Conservation (phyloP, 2,113 vertebrate genomes). For the Bos javanicus region DNA sequence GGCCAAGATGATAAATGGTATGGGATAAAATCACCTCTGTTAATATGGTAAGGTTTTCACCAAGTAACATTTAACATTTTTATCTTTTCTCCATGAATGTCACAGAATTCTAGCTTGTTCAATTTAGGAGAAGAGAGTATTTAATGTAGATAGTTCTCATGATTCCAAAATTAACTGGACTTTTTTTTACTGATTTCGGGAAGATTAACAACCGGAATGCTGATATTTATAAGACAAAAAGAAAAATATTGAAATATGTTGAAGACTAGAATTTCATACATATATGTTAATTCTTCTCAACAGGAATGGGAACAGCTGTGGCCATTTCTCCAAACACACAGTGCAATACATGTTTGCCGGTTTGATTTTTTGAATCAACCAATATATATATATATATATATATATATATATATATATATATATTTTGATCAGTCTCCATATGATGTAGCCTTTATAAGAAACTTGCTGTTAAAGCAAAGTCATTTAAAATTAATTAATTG, state of each 20-base stretch:
- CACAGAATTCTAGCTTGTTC: not conserved
- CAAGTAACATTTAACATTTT: not conserved
- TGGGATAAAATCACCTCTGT: not conserved
- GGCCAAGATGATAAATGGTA: not conserved
- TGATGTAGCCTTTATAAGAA: not conserved
- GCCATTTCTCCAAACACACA: not conserved
- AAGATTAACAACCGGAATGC: not conserved
- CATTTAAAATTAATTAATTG: slow-evolving; percentile 62
- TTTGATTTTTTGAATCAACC: not conserved
- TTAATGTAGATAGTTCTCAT: not conserved
- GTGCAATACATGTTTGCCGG: not conserved
- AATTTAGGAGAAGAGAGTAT: not conserved
- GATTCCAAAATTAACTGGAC: not conserved
- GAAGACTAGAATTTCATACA: not conserved
- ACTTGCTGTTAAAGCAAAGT: slow-evolving; percentile 31
- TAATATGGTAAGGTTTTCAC: not conserved
- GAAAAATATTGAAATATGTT: not conserved
- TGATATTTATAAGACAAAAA: not conserved
- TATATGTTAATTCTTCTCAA: not conserved
- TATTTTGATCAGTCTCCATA: not conserved
- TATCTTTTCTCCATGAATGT: not conserved
- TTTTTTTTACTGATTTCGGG: not conserved
- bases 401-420: not conserved
- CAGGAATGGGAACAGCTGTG: not conserved
- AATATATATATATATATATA: not conserved